Percentiles rank a stretch among this genome's conserved stretches.
phyloP scores from a whole-genome alignment of 2,797 vertebrate species.

The Austrolebias charrua region DNA sequence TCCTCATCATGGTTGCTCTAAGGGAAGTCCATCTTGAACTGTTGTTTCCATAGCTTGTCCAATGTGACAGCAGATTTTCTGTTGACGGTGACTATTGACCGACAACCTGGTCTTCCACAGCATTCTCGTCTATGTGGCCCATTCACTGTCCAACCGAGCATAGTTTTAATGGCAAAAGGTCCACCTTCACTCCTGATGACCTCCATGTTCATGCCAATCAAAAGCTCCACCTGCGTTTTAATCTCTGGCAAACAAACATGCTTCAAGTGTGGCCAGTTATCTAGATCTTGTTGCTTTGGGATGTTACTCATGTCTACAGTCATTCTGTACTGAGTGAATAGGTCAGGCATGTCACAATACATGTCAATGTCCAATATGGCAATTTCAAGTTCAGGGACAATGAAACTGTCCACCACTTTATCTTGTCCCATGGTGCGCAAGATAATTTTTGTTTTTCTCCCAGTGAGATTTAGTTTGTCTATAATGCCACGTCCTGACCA shows the following conservation, averaged over 20 bases:
- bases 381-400: background rate
- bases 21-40: background rate
- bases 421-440: background rate
- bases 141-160: background rate
- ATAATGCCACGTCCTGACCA: too few relatives aligned
- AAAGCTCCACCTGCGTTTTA: background rate
- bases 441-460: background rate
- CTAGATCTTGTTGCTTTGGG: too few relatives aligned
- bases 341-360: background rate
- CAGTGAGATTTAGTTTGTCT: background rate
- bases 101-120: too few relatives aligned
- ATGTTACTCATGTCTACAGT: background rate
- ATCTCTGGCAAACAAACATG: background rate
- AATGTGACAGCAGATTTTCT: background rate
- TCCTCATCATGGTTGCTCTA: conserved; percentile 7
- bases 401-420: background rate
- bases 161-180: background rate
- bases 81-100: too few relatives aligned
- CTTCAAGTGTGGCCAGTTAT: background rate
- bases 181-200: background rate
- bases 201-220: background rate
- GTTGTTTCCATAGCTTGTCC: background rate
- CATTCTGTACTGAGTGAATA: background rate
- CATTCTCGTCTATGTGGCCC: too few relatives aligned
- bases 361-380: background rate